These are phyloP conservation scores for Callorhinus ursinus DNA, from an alignment of 2,113 vertebrate genomes.

Conservation along the genomic window DNA sequence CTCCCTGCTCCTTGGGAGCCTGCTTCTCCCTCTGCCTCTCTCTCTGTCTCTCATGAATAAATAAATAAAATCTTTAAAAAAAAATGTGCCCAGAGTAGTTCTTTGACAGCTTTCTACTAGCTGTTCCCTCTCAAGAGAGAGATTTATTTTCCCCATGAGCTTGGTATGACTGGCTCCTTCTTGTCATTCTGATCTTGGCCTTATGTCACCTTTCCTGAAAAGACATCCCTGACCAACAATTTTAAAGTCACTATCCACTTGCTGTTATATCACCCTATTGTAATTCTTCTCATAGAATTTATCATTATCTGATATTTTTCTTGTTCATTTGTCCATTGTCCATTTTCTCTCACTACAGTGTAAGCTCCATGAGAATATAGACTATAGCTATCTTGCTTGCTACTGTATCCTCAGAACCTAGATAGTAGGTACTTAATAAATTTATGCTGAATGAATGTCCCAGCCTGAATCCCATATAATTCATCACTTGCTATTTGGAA, in stretches of 20 bases:
- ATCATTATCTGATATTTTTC: neutral
- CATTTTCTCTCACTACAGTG: neutral
- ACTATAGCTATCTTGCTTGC: neutral
- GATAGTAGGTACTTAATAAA: neutral
- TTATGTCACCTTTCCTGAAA: neutral
- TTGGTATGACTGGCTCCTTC: neutral
- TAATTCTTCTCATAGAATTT: neutral
- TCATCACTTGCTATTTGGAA: neutral
- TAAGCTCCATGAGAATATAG: neutral
- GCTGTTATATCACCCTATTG: neutral
- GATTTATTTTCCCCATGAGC: neutral
- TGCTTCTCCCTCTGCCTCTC: too few relatives aligned
- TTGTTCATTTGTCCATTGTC: neutral
- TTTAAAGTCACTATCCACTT: neutral
- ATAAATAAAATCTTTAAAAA: too few relatives aligned
- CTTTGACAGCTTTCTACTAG: neutral
- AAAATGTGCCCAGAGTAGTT: rapidly evolving
- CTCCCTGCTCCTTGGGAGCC: too few relatives aligned
- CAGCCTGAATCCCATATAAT: neutral
- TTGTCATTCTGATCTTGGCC: neutral
- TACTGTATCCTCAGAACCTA: neutral
- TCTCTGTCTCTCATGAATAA: too few relatives aligned
- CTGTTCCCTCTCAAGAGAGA: neutral
- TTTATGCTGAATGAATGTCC: neutral
- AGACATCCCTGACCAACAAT: neutral